A percentile compares a stretch with the other conserved stretches of the same genome.
Evolutionary conservation across 2,113 vertebrate species (phyloP).

Genomic region (Oreochromis tanganicae): DNA sequence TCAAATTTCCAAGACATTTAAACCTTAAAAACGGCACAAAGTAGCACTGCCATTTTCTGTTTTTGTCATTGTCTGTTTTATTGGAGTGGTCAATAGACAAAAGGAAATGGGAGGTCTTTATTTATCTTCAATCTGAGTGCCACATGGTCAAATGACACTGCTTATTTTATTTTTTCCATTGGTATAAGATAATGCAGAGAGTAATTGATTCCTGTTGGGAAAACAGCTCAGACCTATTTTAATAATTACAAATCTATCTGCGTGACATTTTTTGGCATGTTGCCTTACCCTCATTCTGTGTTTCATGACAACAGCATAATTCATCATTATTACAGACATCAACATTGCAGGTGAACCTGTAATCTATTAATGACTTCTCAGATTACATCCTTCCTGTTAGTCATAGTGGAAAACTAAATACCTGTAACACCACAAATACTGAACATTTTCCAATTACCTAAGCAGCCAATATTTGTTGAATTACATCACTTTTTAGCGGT

Average conservation of each 20-base stretch:
- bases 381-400: not conserved
- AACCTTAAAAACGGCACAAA: not conserved
- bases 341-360: constrained; percentile 4
- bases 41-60: not conserved
- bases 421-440: not conserved
- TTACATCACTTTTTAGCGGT: not conserved
- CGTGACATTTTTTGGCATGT: not conserved
- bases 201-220: not conserved
- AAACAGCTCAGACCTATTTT: not conserved
- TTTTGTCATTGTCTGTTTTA: not conserved
- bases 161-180: not conserved
- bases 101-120: not conserved
- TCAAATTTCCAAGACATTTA: not conserved
- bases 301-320: constrained; percentile 1
- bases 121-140: not conserved
- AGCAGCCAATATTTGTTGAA: not conserved
- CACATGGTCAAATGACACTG: not conserved
- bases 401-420: not conserved
- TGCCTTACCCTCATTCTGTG: not conserved
- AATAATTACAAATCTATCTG: not conserved
- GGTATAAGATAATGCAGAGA: not conserved
- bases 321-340: not conserved
- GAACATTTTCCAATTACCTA: not conserved
- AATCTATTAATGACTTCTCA: not conserved
- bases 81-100: not conserved